These are phyloP conservation scores for Chiloscyllium punctatum DNA, from an alignment of 2,797 vertebrate genomes.

Conservation along the genomic window DNA sequence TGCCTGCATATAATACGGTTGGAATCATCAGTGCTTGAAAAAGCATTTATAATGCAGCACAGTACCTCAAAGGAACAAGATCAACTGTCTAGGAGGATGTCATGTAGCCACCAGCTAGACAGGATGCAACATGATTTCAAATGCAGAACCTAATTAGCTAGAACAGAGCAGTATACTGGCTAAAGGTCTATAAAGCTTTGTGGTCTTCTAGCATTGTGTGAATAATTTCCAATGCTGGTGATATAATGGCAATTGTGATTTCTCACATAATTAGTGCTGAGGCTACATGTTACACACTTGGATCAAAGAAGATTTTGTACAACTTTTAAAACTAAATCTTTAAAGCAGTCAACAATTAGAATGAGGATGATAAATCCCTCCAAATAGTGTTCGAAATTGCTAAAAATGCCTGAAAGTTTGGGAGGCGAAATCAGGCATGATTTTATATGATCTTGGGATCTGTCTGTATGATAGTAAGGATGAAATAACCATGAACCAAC, in stretches of 20 bases:
- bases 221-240: not conserved
- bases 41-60: conserved; percentile 33
- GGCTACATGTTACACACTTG: not conserved
- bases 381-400: not conserved
- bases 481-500: not conserved
- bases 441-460: not conserved
- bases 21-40: conserved; percentile 33
- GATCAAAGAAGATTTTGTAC: not conserved
- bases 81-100: conserved; percentile 17
- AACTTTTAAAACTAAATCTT: not conserved
- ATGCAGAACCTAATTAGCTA: conserved; percentile 35
- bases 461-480: not conserved
- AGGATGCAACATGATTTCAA: not conserved
- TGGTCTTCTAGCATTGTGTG: not conserved
- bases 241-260: not conserved
- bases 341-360: not conserved
- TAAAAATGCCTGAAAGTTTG: not conserved
- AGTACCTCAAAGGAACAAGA: not conserved
- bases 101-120: conserved; percentile 19
- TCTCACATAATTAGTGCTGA: not conserved
- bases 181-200: conserved; percentile 17
- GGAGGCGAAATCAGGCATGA: not conserved
- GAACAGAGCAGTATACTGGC: not conserved
- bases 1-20: conserved; percentile 15
- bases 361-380: not conserved